Evolutionary conservation across 2,888 invertebrate genomes (phyloP).

Genomic region (Cerastis rubricosa): DNA sequence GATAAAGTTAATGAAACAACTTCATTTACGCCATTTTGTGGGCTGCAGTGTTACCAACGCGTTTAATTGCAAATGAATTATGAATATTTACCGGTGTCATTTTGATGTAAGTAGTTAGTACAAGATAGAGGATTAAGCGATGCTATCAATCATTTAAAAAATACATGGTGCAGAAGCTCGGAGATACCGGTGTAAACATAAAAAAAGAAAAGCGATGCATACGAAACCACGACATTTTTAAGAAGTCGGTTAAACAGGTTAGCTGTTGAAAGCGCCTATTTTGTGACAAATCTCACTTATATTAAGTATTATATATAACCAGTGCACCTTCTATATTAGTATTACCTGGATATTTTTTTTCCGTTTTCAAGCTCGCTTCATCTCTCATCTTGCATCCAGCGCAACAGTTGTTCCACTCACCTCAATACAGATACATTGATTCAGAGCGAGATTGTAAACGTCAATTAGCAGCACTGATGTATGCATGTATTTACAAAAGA

Average conservation of each 20-base stretch:
- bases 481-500: constrained; percentile 56
- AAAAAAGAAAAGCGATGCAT: neutral
- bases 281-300: too few relatives aligned
- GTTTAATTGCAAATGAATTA: constrained; percentile 87
- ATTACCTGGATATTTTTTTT: neutral
- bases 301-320: too few relatives aligned
- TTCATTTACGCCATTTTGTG: constrained; percentile 64
- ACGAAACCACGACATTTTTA: neutral
- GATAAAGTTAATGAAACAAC: constrained; percentile 64
- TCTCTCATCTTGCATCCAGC: constrained; percentile 54
- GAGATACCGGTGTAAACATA: too few relatives aligned
- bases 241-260: too few relatives aligned
- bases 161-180: neutral
- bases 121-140: constrained; percentile 36
- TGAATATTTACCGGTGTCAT: constrained; percentile 83
- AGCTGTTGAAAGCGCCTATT: too few relatives aligned
- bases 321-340: too few relatives aligned
- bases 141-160: neutral
- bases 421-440: constrained; percentile 85
- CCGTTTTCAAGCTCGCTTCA: constrained; percentile 31
- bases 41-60: constrained; percentile 57
- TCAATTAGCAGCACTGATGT: constrained; percentile 79
- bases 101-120: constrained; percentile 70
- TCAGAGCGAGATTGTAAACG: constrained; percentile 80
- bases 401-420: constrained; percentile 81